Evolutionary conservation across 1,140 invertebrate genomes (phyloP), one percentile per base, ranked within the genome.

Genomic region (Stenopsyche tienmushanensis): DNA sequence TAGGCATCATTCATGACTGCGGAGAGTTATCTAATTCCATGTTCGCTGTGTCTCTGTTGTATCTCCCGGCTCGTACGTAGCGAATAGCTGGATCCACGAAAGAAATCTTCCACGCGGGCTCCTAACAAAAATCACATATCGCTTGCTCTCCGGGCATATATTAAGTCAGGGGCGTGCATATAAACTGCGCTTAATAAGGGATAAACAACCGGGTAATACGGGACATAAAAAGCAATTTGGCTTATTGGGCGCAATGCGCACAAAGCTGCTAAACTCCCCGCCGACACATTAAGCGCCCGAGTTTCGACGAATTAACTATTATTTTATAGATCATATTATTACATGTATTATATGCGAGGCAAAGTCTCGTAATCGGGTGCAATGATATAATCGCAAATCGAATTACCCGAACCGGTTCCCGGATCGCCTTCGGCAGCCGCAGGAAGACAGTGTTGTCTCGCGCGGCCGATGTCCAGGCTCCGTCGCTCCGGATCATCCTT

Each of bases 171-270:
- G 20, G 42, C 23, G 39, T 55, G 66, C 62, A 67, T 64, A 67
- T 44, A 64, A 67, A 64, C 44, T 60, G 55, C 45, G 20, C 45
- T 59, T 64, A 67, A 67, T 67, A 64, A 45, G 65, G 42, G 53
- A 64, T 63, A 69, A 57, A 64, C 67, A 59, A 69, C 55, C 54
- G 57, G 50, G 55, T 45, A 65, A 58, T 57, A 21, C 26, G 21
- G 23, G 39, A 41, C 45, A 69, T 66, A 69, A 69, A 69, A 65
- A 65, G 50, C 67, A 66, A 65, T 69, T 69, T 65, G 54, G 67
- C 67, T 65, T 69, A 69, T 69, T 69, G 64, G 59, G 44, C 53
- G 64, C 64, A 64, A 9, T 60, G 57, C 58, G 63, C 66, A 52
- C 45, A 52, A 53, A 42, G 45, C 47, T 50, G 45, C 45, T 53